Conservation (phyloP, 2,797 vertebrate species). For the Peromyscus aztecus region DNA sequence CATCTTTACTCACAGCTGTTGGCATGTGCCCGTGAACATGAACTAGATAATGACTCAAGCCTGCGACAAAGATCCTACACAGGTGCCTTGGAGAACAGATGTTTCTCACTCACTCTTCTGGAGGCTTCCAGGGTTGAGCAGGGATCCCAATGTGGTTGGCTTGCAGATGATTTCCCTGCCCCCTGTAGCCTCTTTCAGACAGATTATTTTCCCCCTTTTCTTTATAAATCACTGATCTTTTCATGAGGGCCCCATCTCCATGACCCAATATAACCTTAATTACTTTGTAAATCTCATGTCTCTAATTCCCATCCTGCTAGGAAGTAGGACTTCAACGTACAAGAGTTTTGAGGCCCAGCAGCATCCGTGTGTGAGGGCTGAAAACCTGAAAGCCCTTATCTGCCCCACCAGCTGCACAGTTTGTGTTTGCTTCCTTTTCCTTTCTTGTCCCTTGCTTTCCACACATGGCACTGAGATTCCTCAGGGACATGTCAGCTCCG, state of each 20-base stretch:
- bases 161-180: background rate
- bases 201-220: background rate
- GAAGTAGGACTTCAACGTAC: background rate
- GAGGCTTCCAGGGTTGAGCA: background rate
- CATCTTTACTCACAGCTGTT: background rate
- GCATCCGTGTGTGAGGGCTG: background rate
- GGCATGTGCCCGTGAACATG: fast-evolving
- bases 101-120: background rate
- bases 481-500: background rate
- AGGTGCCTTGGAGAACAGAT: background rate
- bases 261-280: background rate
- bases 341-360: background rate
- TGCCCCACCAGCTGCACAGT: no score
- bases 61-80: no score
- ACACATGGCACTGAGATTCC: background rate
- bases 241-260: no score
- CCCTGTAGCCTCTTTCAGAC: background rate
- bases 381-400: no score
- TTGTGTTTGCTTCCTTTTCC: background rate
- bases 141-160: background rate
- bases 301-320: background rate
- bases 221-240: background rate
- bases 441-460: background rate
- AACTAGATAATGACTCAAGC: background rate
- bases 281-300: background rate